Evolutionary conservation across 2,888 invertebrate species (phyloP), one percentile per base, ranked within the genome.

Genomic region (Volucella inanis): DNA sequence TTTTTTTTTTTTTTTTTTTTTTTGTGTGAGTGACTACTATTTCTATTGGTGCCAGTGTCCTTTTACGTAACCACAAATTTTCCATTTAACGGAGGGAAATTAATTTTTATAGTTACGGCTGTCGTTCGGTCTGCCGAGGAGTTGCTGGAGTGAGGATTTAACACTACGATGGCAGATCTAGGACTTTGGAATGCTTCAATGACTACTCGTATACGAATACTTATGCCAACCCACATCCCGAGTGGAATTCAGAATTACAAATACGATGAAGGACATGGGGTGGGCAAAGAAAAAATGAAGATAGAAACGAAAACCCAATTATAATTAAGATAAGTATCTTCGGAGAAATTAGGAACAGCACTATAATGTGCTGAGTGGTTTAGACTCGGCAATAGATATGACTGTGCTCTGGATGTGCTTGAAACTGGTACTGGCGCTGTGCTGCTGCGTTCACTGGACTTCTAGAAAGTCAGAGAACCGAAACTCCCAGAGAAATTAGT

Each of bases 321-420:
- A 85, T 85, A 81, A 85, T 85, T 85, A 85, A 85, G 85, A 85
- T 84, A 84, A 84, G 84, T 84, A 84, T 84, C 84, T 84, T 84
- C 70, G 79, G 81, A 81, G 85, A 81, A 85, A 81, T 85, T 85
- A 85, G 85, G 81, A 81, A 64, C 81, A 85, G 80, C 76, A 81
- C 85, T 81, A 76, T 85, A 77, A 85, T 85, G 85, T 85, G 85
- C 85, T 85, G 85, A 85, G 85, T 85, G 85, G 85, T 85, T 85
- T 76, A 85, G 85, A 81, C 81, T 76, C 72, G 62, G 18, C 76
- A 62, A 85, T 71, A 85, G 84, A 85, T 85, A 85, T 72, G 71
- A 80, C 71, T 67, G 47, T 71, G 47, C 54, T n/a, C 49, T 72
- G 71, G 76, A 67, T 67, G 47, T 71, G 47, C 54, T n/a, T 55